phyloP scores from a whole-genome alignment of 2,888 invertebrate species.

The Drosophila diplacantha region DNA sequence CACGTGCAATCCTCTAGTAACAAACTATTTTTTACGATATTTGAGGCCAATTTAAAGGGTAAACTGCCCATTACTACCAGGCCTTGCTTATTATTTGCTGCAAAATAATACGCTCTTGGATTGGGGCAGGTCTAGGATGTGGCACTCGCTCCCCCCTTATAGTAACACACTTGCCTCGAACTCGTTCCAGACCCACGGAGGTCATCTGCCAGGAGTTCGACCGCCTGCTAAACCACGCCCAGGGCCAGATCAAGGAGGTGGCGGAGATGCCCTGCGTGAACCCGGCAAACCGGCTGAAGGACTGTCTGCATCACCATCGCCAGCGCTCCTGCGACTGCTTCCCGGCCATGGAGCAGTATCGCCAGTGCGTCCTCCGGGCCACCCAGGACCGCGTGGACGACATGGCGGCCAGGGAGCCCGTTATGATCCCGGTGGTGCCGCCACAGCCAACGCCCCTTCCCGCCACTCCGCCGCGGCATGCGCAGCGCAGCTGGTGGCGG shows the following conservation, averaged over 20 bases:
- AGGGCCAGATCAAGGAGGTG: conserved; percentile 27
- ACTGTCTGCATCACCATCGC: conserved; percentile 39
- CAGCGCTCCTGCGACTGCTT: conserved; percentile 47
- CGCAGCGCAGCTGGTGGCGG: conserved; percentile 42
- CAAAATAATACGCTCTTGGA: background rate
- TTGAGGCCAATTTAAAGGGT: background rate
- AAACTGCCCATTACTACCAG: background rate
- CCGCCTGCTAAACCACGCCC: conserved; percentile 37
- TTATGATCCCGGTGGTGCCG: conserved; percentile 8
- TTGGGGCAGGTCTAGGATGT: no score
- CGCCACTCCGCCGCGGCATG: background rate
- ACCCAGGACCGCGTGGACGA: conserved; percentile 47
- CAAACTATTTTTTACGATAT: background rate
- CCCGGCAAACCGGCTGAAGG: conserved; percentile 27
- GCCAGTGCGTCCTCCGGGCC: conserved; percentile 40
- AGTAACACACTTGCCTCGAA: background rate
- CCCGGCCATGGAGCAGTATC: conserved; percentile 47
- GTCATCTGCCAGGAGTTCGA: conserved; percentile 51
- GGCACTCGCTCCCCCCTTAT: no score
- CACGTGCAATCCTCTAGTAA: no score
- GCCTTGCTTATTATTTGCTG: background rate
- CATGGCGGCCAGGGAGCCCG: conserved; percentile 16
- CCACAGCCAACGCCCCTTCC: background rate
- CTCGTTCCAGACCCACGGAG: conserved; percentile 39
- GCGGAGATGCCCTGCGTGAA: conserved; percentile 38